Evolutionary conservation across 2,797 vertebrate genomes (phyloP).

Genomic region (Amblyraja radiata): DNA sequence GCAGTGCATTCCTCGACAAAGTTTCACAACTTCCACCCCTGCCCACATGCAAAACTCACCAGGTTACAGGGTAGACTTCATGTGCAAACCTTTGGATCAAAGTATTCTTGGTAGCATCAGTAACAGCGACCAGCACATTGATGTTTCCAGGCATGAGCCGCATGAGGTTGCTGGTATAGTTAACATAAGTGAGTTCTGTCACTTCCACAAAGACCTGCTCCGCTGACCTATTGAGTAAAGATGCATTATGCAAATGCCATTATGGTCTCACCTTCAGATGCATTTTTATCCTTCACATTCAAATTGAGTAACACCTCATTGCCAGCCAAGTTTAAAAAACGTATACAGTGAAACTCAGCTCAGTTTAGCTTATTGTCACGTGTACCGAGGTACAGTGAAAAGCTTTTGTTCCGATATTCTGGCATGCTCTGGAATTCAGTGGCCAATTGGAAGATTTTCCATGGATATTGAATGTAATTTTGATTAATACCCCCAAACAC

Average conservation of each 20-base stretch:
- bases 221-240: conserved; percentile 62
- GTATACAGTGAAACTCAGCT: neutral
- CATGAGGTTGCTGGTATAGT: conserved; percentile 89
- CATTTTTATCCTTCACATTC: neutral
- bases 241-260: neutral
- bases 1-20: neutral
- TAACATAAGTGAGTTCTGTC: conserved; percentile 89
- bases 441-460: no score
- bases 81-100: conserved; percentile 93
- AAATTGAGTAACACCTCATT: neutral
- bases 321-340: neutral
- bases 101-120: conserved; percentile 76
- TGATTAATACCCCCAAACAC: no score
- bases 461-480: no score
- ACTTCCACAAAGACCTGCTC: conserved; percentile 94
- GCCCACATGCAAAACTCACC: conserved; percentile 56
- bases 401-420: no score
- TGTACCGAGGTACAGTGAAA: no score
- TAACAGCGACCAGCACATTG: conserved; percentile 92
- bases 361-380: no score
- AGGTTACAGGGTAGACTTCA: conserved; percentile 91
- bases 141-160: conserved; percentile 89
- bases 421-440: no score
- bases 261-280: neutral
- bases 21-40: neutral